These are phyloP conservation scores for Rhysida immarginata DNA, from an alignment of 1,140 invertebrate species.

Conservation along the genomic window DNA sequence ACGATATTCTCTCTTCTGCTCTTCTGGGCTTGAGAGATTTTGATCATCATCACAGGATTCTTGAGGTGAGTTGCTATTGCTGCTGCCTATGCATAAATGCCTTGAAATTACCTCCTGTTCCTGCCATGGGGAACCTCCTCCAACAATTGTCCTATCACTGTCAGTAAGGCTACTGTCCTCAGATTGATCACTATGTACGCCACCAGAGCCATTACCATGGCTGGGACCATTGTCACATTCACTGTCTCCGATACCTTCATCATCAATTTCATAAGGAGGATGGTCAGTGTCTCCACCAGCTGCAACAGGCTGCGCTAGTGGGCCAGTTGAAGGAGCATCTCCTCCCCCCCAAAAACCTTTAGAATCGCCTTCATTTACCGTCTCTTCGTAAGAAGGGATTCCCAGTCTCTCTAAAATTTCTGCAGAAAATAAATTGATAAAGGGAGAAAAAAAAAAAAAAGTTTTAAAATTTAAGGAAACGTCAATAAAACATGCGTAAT, in stretches of 20 bases:
- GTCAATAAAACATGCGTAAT: too few relatives aligned
- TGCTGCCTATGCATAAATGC: conserved; percentile 27
- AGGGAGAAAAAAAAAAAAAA: not conserved
- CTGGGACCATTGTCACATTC: conserved; percentile 9
- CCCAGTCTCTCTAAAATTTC: conserved; percentile 37
- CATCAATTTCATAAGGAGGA: conserved; percentile 15
- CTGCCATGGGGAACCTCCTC: conserved; percentile 12
- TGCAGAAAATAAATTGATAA: conserved; percentile 14
- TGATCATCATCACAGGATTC: conserved; percentile 16
- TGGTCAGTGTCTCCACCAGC: not conserved
- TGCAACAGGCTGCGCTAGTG: conserved; percentile 12
- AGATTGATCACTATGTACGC: conserved; percentile 47
- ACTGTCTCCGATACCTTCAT: conserved; percentile 22
- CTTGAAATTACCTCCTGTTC: conserved; percentile 6
- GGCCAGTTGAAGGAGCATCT: conserved; percentile 17
- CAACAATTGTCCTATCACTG: conserved; percentile 38
- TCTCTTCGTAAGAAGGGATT: conserved; percentile 36
- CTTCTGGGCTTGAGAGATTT: conserved; percentile 24
- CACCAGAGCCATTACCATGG: conserved; percentile 9
- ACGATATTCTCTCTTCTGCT: conserved; percentile 10
- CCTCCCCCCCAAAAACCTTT: conserved; percentile 17
- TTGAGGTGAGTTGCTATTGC: conserved; percentile 30
- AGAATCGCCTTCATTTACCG: too few relatives aligned
- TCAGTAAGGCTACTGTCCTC: conserved; percentile 63
- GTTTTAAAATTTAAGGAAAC: too few relatives aligned